phyloP scores from a whole-genome alignment of 92 coral and sea anemone species.

The Epizoanthus fatuus region DNA sequence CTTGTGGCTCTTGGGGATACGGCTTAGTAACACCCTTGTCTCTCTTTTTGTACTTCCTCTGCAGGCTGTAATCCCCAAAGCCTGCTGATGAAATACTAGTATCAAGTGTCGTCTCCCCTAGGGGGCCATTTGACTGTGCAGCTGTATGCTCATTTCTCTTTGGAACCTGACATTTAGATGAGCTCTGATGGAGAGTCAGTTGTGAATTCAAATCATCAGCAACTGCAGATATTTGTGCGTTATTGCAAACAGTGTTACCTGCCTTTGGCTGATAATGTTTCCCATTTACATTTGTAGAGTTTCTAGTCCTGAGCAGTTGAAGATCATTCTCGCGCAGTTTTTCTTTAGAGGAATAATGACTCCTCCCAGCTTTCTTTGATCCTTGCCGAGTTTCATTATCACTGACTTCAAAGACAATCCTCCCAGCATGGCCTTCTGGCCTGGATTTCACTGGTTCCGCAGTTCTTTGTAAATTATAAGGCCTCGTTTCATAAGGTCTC shows the following conservation, averaged over 20 bases:
- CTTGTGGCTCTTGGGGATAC: slow-evolving; percentile 6
- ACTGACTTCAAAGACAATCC: slow-evolving; percentile 19
- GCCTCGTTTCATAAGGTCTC: background rate
- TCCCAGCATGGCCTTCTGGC: slow-evolving; percentile 3
- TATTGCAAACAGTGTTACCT: background rate
- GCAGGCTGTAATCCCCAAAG: slow-evolving; percentile 29
- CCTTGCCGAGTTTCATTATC: slow-evolving; percentile 7
- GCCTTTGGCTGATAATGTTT: background rate
- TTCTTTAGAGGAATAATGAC: background rate
- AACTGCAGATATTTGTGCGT: slow-evolving; percentile 31
- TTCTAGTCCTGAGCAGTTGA: background rate
- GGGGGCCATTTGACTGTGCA: background rate
- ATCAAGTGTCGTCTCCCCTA: slow-evolving; percentile 26
- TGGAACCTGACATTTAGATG: background rate
- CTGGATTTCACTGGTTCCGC: background rate
- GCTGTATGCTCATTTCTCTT: slow-evolving; percentile 11
- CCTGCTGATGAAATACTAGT: slow-evolving; percentile 30
- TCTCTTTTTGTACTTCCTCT: slow-evolving; percentile 29
- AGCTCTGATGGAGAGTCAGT: background rate
- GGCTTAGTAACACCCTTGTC: slow-evolving; percentile 1
- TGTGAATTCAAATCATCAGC: slow-evolving; percentile 32
- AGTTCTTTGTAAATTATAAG: background rate
- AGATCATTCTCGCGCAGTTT: background rate
- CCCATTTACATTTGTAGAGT: background rate
- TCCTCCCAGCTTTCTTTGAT: background rate